Percentiles rank a stretch among this genome's conserved stretches.
Conservation (phyloP, 2,797 vertebrate genomes). For the Pogoniulus pusillus region DNA sequence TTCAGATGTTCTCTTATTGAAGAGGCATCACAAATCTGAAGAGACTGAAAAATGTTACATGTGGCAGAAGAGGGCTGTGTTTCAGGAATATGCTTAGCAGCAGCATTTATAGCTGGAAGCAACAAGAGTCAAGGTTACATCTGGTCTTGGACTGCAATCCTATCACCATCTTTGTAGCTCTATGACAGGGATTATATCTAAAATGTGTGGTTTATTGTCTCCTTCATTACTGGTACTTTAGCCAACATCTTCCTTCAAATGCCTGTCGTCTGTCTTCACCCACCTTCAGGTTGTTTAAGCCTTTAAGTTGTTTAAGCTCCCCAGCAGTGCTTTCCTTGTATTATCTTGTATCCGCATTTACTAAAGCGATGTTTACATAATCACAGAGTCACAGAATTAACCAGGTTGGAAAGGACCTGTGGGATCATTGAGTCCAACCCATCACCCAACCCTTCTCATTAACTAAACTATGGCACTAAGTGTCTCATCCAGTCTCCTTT, state of each 20-base stretch:
- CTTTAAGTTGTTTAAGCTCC: neutral
- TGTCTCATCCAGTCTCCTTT: too few relatives aligned
- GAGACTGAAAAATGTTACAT: neutral
- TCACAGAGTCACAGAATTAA: too few relatives aligned
- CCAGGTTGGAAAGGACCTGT: too few relatives aligned
- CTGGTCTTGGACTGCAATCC: neutral
- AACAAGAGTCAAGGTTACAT: neutral
- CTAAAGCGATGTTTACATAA: neutral
- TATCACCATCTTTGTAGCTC: neutral
- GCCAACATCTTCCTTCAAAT: neutral
- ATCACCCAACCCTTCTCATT: too few relatives aligned
- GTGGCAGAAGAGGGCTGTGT: neutral
- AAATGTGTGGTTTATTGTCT: neutral
- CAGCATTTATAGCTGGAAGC: neutral
- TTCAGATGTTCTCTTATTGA: neutral
- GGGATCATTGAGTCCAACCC: too few relatives aligned
- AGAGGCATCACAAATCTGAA: neutral
- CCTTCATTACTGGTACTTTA: neutral
- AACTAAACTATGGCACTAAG: too few relatives aligned
- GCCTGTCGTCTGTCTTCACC: neutral
- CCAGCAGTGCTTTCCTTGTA: neutral
- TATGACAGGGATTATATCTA: neutral
- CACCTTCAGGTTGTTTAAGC: neutral
- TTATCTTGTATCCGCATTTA: neutral
- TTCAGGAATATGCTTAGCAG: neutral